Evolutionary conservation across 2,797 vertebrate species (phyloP).

Genomic region (Malurus leucopterus): DNA sequence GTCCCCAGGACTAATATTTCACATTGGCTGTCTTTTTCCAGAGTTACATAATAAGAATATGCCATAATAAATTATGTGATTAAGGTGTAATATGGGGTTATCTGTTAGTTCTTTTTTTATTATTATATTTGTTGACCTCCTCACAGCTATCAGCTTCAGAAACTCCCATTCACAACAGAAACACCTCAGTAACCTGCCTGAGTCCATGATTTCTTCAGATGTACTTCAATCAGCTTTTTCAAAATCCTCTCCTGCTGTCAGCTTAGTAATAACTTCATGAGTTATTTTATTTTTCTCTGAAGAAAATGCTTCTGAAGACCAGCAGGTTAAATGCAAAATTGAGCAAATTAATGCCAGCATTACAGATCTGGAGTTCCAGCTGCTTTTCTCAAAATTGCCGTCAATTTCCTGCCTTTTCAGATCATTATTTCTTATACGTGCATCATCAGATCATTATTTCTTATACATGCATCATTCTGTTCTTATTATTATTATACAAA

Average conservation of each 20-base stretch:
- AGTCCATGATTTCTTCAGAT: not conserved
- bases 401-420: constrained; percentile 18
- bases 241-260: not conserved
- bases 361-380: not conserved
- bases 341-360: not conserved
- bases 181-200: not conserved
- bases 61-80: not conserved
- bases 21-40: not conserved
- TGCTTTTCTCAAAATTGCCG: constrained; percentile 17
- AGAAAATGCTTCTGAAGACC: not conserved
- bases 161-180: not conserved
- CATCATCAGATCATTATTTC: not conserved
- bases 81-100: not conserved
- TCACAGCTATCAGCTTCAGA: not conserved
- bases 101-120: not conserved
- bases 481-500: not conserved
- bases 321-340: not conserved
- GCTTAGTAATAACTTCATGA: not conserved
- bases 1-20: not conserved
- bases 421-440: not conserved
- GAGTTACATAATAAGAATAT: not conserved
- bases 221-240: not conserved
- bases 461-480: not conserved
- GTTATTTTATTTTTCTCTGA: not conserved
- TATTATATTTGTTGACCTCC: not conserved